A percentile compares a stretch with the other conserved stretches of the same genome.
These are phyloP conservation scores for Argya squamiceps DNA, from an alignment of 2,797 vertebrate genomes.

Conservation along the genomic window DNA sequence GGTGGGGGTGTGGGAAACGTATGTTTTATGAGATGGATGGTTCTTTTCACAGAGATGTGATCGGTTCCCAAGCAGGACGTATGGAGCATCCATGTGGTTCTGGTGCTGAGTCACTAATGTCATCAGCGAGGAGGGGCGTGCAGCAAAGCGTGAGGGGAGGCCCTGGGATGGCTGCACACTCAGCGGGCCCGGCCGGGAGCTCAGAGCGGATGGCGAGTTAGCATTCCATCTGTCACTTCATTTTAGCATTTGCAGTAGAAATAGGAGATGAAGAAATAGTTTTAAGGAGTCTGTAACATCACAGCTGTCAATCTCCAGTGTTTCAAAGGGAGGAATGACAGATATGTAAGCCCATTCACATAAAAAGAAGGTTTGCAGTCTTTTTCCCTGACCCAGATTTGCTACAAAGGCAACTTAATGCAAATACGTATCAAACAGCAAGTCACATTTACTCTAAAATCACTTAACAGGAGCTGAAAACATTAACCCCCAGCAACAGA, in stretches of 20 bases:
- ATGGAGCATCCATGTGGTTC: constrained; percentile 65
- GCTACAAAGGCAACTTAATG: constrained; percentile 51
- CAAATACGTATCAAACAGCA: constrained; percentile 40
- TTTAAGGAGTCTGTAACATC: constrained; percentile 61
- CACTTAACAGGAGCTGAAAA: constrained; percentile 54
- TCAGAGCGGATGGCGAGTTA: not conserved
- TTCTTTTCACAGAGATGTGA: constrained; percentile 64
- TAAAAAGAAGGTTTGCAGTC: constrained; percentile 35
- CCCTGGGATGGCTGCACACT: not conserved
- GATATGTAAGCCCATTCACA: constrained; percentile 56
- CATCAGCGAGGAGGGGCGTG: not conserved
- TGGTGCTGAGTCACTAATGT: constrained; percentile 74
- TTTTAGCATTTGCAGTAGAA: constrained; percentile 47
- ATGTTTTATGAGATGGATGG: constrained; percentile 75
- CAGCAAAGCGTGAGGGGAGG: not conserved
- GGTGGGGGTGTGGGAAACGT: not conserved
- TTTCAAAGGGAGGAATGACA: constrained; percentile 60
- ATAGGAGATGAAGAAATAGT: constrained; percentile 51
- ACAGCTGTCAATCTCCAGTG: constrained; percentile 52
- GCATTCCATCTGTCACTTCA: constrained; percentile 41
- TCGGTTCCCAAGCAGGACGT: constrained; percentile 59
- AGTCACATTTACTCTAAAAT: constrained; percentile 55
- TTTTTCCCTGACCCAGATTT: constrained; percentile 59
- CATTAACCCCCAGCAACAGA: constrained; percentile 75
- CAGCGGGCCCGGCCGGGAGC: not conserved